Evolutionary conservation across 2,113 vertebrate genomes (phyloP).

Genomic region (Eolophus roseicapilla): DNA sequence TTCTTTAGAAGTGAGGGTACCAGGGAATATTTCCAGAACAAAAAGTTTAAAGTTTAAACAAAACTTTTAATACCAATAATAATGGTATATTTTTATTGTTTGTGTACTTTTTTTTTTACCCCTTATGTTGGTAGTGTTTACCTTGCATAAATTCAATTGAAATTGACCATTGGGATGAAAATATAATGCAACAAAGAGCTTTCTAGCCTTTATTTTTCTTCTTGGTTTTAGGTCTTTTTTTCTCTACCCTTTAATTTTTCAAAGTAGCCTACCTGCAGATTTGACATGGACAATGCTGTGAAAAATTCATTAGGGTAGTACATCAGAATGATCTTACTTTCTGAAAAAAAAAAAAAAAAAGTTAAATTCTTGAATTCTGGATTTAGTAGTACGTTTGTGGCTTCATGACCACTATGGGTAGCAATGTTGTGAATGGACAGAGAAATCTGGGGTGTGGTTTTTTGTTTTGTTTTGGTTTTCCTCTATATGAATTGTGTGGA

Average conservation of each 20-base stretch:
- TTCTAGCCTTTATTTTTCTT: neutral
- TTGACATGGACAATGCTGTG: neutral
- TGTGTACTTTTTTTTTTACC: neutral
- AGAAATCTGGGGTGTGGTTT: neutral
- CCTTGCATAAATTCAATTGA: neutral
- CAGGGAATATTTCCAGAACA: neutral
- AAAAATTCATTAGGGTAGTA: neutral
- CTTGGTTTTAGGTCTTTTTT: neutral
- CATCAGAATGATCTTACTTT: neutral
- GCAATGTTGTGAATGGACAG: neutral
- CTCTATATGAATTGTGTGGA: neutral
- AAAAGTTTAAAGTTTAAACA: neutral
- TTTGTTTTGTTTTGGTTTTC: neutral
- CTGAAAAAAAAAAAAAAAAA: neutral
- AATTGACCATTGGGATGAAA: neutral
- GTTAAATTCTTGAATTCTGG: neutral
- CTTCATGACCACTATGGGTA: neutral
- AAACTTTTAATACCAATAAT: neutral
- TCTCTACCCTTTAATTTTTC: neutral
- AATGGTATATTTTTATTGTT: neutral
- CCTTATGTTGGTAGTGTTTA: neutral
- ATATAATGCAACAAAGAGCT: neutral
- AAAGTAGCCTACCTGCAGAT: neutral
- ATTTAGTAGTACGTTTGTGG: neutral
- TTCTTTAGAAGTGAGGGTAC: neutral